Conservation (phyloP, 2,113 vertebrate species). For the Xiphophorus maculatus region DNA sequence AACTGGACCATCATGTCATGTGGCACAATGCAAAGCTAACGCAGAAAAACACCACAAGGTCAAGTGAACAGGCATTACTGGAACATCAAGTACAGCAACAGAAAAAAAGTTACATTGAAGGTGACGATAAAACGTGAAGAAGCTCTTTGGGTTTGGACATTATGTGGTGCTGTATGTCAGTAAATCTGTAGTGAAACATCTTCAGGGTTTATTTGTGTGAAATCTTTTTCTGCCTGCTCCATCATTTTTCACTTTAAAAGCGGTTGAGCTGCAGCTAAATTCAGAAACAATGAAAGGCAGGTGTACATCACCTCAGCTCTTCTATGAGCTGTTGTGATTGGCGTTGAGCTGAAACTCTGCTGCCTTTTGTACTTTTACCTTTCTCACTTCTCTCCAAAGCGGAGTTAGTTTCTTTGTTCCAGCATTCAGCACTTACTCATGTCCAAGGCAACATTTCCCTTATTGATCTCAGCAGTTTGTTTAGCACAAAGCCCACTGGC, state of each 20-base stretch:
- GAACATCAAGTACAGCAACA: too few species aligned
- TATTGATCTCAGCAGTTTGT: conserved; percentile 35
- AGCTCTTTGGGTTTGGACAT: neutral
- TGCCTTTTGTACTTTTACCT: neutral
- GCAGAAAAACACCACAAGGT: too few species aligned
- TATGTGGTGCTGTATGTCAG: neutral
- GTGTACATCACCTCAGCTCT: neutral
- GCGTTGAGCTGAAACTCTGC: neutral
- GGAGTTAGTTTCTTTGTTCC: neutral
- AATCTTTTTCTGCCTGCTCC: neutral
- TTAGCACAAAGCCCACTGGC: conserved; percentile 36
- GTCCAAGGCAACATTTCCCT: conserved; percentile 44
- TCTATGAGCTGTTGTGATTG: neutral
- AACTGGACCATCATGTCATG: too few species aligned
- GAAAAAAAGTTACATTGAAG: neutral
- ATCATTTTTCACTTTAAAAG: neutral
- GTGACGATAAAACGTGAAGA: neutral
- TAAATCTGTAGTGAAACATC: neutral
- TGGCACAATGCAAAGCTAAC: too few species aligned
- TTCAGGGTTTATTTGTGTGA: neutral
- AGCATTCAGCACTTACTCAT: conserved; percentile 24
- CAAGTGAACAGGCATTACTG: too few species aligned
- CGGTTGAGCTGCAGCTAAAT: neutral
- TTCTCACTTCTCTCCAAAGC: neutral
- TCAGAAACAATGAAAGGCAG: neutral